Base-by-base conservation (phyloP, 1,140 invertebrate species). In the Pseudomyrmex gracilis region DNA sequence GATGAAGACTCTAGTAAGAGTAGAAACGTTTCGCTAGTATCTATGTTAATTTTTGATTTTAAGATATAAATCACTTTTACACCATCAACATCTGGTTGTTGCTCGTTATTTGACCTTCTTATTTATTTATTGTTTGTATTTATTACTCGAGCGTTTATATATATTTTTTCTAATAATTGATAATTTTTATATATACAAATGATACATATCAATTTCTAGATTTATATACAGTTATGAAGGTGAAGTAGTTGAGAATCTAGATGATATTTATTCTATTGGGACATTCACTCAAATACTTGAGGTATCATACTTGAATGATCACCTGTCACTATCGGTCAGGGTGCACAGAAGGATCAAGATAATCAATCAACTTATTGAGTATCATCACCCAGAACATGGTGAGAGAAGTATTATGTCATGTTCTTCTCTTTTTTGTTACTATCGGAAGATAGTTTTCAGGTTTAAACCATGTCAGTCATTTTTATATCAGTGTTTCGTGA, bases 231-330 rank as follows among this genome's bases (percentile, higher is more conserved):
- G 96, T 89, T 97, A 98, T 93, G 97, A 98, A 87, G 95, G 96
- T n/a, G 98, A 99, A 93, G 95, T 99, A 55, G 97, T 99, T 9
- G 95, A 97, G 61, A 97, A 95, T 88, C 90, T 99, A 47, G 95
- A 97, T 92, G 98, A 99, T 78, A 95, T 99, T 34, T 98, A 99
- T 93, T 93, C 96, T 58, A 95, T 99, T 24, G 99, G 99, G 49
- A 98, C 99, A 10, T 99, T 99, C 95, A 99, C 98, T 43, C 98
- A 99, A 94, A 99, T 99, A 90, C 97, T 98, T 91, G 99, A 99
- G 94, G 96, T 99, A 92, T 98, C 99, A 93, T 99, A 99, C 93
- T 95, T 99, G 89, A 98, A 98, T 17, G 97, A 98, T 92, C 97
- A 97, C 92, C 92, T 99, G 66, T 95, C 98, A 77, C 96, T 99